Percentiles rank a stretch among this genome's conserved stretches.
phyloP scores from a whole-genome alignment of 1,140 invertebrate genomes.

The Calosoma granatense region DNA sequence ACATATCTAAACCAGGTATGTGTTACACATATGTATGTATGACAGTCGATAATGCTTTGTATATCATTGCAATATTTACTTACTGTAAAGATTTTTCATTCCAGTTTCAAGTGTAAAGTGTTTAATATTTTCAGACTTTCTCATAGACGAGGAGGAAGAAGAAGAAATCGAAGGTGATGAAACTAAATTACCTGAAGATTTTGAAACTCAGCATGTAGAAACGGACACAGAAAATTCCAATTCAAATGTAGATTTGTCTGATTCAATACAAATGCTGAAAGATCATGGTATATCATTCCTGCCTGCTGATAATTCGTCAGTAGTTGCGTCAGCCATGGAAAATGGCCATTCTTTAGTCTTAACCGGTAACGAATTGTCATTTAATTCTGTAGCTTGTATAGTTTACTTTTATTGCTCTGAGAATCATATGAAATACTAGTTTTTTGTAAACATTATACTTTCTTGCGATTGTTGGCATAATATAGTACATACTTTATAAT shows the following conservation, averaged over 20 bases:
- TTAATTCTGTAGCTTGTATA: too few species aligned
- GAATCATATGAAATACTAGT: conserved; percentile 9
- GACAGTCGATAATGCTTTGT: conserved; percentile 21
- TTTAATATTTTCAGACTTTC: conserved; percentile 16
- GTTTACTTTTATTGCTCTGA: conserved; percentile 9
- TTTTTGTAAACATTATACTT: not conserved
- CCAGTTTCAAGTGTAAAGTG: too few species aligned
- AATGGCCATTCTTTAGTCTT: conserved; percentile 67
- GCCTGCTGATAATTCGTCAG: conserved; percentile 57
- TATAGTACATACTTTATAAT: conserved; percentile 5
- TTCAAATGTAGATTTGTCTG: conserved; percentile 8
- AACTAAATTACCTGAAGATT: conserved; percentile 19
- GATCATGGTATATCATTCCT: conserved; percentile 73
- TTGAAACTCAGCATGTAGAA: conserved; percentile 30
- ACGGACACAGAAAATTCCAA: conserved; percentile 3
- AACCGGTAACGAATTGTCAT: conserved; percentile 45
- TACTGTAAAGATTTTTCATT: too few species aligned
- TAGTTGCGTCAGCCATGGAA: conserved; percentile 66
- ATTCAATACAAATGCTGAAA: conserved; percentile 55
- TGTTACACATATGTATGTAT: conserved; percentile 16
- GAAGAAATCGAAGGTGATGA: conserved; percentile 23
- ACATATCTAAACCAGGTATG: conserved; percentile 29
- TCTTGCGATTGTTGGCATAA: conserved; percentile 9
- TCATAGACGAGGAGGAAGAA: conserved; percentile 29
- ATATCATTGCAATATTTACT: too few species aligned